Percentiles rank a stretch among this genome's conserved stretches.
These are phyloP conservation scores for Thereuonema tuberculata DNA, from an alignment of 1,140 invertebrate species.

Conservation along the genomic window DNA sequence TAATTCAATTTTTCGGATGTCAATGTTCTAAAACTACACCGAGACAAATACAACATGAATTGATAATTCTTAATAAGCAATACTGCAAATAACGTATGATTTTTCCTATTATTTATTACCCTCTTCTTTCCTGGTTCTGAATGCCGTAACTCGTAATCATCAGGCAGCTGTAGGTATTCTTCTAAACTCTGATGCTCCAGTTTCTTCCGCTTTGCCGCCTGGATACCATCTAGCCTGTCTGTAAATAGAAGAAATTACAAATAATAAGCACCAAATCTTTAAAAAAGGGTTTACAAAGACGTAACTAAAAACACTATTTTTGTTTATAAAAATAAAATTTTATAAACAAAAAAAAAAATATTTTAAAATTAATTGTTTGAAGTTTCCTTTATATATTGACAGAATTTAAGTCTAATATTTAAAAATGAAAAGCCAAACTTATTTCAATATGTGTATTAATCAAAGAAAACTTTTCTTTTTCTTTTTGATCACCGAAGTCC, in stretches of 20 bases:
- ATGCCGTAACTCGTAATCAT: conserved; percentile 49
- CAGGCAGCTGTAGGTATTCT: conserved; percentile 73
- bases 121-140: conserved; percentile 71
- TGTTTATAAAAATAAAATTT: no score
- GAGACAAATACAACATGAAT: background rate
- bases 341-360: no score
- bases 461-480: no score
- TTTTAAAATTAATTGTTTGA: no score
- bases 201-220: conserved; percentile 36
- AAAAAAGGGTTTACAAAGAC: no score
- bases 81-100: background rate
- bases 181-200: conserved; percentile 54
- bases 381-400: no score
- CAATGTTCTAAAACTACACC: background rate
- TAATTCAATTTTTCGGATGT: background rate
- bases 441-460: no score
- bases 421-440: no score
- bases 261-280: background rate
- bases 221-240: conserved; percentile 77
- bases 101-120: conserved; percentile 37
- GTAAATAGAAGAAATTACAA: conserved; percentile 28
- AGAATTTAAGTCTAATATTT: no score
- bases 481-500: no score
- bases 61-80: background rate
- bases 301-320: no score